Conservation (phyloP, 2,797 vertebrate genomes). For the Mus caroli region DNA sequence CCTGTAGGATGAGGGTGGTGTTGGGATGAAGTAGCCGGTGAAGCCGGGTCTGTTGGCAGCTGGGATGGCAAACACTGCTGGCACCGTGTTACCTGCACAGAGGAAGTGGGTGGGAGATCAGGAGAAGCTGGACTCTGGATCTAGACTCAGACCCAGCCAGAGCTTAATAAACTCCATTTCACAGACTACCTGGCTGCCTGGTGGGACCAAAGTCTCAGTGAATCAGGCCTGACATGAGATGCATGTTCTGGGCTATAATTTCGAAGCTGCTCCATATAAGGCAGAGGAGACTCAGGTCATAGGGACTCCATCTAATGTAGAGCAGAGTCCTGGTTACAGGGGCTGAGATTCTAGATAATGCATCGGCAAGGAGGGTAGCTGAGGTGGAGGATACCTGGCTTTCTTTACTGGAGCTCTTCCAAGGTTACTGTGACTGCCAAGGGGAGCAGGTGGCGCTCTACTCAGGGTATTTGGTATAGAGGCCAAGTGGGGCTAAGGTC, state of each 20-base stretch:
- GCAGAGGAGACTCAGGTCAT: background rate
- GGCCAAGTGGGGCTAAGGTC: background rate
- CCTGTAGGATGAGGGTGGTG: slow-evolving; percentile 95
- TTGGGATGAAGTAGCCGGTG: slow-evolving; percentile 96
- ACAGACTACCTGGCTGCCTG: background rate
- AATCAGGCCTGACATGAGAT: background rate
- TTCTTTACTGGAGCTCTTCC: background rate
- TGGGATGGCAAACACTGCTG: slow-evolving; percentile 98
- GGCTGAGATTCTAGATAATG: background rate
- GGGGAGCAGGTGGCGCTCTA: background rate
- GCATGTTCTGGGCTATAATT: background rate
- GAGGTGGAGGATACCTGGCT: background rate
- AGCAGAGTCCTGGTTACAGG: too few species aligned
- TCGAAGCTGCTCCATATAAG: background rate
- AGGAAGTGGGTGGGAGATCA: slow-evolving; percentile 40
- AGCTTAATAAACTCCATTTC: background rate
- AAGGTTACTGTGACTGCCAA: background rate
- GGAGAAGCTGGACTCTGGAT: background rate
- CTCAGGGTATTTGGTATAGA: background rate
- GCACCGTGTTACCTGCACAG: slow-evolving; percentile 95
- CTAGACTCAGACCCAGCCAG: background rate
- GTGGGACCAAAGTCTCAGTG: background rate
- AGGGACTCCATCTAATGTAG: background rate
- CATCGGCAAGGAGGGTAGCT: background rate
- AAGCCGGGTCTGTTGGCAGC: slow-evolving; percentile 95